A percentile compares a stretch with the other conserved stretches of the same genome.
Conservation (phyloP, 1,140 invertebrate species). For the Mamestra configurata region DNA sequence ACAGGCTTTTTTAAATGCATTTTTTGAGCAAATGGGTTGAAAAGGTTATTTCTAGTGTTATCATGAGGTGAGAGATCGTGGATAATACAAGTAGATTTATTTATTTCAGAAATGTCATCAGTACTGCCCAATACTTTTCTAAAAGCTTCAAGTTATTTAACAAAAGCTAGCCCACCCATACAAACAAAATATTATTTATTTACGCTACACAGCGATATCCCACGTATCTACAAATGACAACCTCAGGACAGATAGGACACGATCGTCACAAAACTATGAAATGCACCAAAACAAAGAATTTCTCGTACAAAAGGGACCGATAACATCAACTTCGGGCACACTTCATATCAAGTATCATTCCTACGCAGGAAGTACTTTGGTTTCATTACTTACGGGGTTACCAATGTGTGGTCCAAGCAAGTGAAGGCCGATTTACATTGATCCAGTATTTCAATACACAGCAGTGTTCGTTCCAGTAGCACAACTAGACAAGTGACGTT, state of each 20-base stretch:
- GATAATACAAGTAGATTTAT: too few species aligned
- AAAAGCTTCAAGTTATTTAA: not conserved
- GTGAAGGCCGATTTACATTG: too few species aligned
- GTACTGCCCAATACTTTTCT: too few species aligned
- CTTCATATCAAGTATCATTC: not conserved
- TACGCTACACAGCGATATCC: not conserved
- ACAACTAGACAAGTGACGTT: too few species aligned
- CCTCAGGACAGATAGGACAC: slow-evolving; percentile 24
- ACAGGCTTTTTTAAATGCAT: too few species aligned
- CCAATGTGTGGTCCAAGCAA: too few species aligned
- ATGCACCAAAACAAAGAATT: slow-evolving; percentile 8
- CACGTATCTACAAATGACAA: not conserved
- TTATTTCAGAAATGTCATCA: not conserved
- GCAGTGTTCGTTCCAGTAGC: too few species aligned
- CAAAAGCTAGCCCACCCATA: not conserved
- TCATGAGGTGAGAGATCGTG: too few species aligned
- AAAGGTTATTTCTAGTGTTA: too few species aligned
- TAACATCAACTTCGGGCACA: slow-evolving; percentile 14
- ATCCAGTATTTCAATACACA: too few species aligned
- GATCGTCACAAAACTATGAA: slow-evolving; percentile 5
- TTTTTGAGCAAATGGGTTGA: too few species aligned
- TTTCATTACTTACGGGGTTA: too few species aligned
- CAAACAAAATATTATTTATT: not conserved
- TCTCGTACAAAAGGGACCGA: slow-evolving; percentile 13
- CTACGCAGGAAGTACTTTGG: not conserved